Conservation (phyloP, 2,888 invertebrate genomes). For the Drosophila ochracea region DNA sequence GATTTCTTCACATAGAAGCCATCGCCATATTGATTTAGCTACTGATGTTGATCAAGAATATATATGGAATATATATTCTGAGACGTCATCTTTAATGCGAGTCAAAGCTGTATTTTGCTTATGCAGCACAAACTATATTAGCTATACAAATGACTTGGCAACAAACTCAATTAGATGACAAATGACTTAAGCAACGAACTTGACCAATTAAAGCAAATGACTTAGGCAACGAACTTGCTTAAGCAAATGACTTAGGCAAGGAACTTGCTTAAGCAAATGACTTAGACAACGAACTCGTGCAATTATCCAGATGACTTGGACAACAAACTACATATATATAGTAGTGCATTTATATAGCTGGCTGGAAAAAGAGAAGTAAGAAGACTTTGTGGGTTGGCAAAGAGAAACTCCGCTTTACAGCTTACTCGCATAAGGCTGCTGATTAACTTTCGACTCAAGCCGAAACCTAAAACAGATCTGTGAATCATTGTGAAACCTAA, state of each 20-base stretch:
- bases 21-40: background rate
- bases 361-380: background rate
- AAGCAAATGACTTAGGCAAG: slow-evolving; percentile 22
- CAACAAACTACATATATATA: background rate
- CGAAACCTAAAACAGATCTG: slow-evolving; percentile 12
- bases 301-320: background rate
- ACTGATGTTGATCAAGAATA: background rate
- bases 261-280: slow-evolving; percentile 29
- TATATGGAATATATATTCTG: background rate
- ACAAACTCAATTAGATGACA: background rate
- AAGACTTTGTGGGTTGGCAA: background rate
- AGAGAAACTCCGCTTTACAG: background rate
- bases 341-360: background rate
- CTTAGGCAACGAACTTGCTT: slow-evolving; percentile 21
- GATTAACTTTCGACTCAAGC: slow-evolving; percentile 21
- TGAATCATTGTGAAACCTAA: slow-evolving; percentile 15
- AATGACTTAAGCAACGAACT: background rate
- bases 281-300: slow-evolving; percentile 23
- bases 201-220: background rate
- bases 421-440: background rate
- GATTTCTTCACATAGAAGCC: background rate
- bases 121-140: slow-evolving; percentile 3
- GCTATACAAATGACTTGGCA: background rate
- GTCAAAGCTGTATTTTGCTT: background rate
- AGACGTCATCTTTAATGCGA: background rate